Percentiles rank a stretch among this genome's conserved stretches.
Conservation (phyloP, 2,888 invertebrate species). For the Pollenia angustigena region DNA sequence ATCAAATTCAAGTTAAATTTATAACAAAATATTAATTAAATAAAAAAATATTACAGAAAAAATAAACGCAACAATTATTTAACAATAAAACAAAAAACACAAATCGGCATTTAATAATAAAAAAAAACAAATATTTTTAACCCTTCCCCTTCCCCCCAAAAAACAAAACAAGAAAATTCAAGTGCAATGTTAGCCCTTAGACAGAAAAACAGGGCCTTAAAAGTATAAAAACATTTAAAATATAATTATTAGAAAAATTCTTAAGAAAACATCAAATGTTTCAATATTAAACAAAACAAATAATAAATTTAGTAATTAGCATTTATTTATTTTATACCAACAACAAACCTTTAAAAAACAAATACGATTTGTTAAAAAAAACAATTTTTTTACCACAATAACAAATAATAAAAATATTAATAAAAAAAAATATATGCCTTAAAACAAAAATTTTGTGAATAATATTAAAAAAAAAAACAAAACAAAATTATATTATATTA, state of each 20-base stretch:
- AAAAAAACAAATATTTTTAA: conserved; percentile 40
- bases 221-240: conserved; percentile 54
- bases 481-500: conserved; percentile 16
- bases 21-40: conserved; percentile 59
- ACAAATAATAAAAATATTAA: conserved; percentile 47
- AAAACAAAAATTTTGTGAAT: conserved; percentile 68
- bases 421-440: conserved; percentile 65
- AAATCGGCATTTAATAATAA: conserved; percentile 67
- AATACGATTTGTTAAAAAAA: conserved; percentile 66
- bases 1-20: conserved; percentile 70
- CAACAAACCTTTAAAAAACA: conserved; percentile 50
- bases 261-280: conserved; percentile 72
- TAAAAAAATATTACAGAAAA: conserved; percentile 40
- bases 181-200: conserved; percentile 70
- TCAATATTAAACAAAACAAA: conserved; percentile 60
- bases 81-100: conserved; percentile 42
- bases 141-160: conserved; percentile 51
- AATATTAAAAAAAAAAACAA: conserved; percentile 40
- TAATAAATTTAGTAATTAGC: conserved; percentile 60
- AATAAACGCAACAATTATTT: conserved; percentile 62
- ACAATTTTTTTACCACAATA: conserved; percentile 46
- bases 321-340: conserved; percentile 72
- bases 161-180: conserved; percentile 14
- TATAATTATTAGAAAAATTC: conserved; percentile 51
- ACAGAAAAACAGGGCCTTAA: conserved; percentile 59